A percentile compares a stretch with the other conserved stretches of the same genome.
Evolutionary conservation across 2,113 vertebrate species (phyloP).

Genomic region (Mesembrinibis cayennensis): DNA sequence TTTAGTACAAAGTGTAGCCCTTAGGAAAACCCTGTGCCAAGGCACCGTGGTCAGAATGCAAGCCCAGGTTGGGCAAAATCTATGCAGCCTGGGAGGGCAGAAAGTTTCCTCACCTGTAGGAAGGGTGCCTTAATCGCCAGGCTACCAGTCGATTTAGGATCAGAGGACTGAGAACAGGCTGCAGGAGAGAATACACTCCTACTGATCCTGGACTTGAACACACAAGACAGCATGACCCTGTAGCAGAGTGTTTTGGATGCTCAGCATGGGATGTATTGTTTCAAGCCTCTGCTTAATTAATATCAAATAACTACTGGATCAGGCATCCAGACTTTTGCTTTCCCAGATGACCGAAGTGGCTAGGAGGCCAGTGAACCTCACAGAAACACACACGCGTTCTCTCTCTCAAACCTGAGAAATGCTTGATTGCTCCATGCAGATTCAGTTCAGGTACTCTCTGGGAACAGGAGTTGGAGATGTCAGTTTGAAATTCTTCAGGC

Average conservation of each 20-base stretch:
- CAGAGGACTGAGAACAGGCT: neutral
- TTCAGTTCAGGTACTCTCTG: neutral
- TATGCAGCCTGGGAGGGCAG: neutral
- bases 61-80: neutral
- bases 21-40: neutral
- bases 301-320: neutral
- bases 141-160: neutral
- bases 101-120: neutral
- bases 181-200: neutral
- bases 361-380: neutral
- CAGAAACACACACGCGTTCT: neutral
- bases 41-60: neutral
- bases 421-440: neutral
- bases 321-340: neutral
- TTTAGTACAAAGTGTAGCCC: neutral
- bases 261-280: neutral
- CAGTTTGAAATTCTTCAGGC: neutral
- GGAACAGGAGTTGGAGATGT: neutral
- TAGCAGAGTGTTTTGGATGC: neutral
- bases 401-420: neutral
- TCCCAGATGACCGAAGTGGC: neutral
- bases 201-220: neutral
- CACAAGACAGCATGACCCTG: neutral
- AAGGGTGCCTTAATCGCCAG: neutral
- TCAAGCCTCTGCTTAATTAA: neutral